These are phyloP conservation scores for Wasmannia auropunctata DNA, from an alignment of 1,140 invertebrate genomes.

Conservation along the genomic window DNA sequence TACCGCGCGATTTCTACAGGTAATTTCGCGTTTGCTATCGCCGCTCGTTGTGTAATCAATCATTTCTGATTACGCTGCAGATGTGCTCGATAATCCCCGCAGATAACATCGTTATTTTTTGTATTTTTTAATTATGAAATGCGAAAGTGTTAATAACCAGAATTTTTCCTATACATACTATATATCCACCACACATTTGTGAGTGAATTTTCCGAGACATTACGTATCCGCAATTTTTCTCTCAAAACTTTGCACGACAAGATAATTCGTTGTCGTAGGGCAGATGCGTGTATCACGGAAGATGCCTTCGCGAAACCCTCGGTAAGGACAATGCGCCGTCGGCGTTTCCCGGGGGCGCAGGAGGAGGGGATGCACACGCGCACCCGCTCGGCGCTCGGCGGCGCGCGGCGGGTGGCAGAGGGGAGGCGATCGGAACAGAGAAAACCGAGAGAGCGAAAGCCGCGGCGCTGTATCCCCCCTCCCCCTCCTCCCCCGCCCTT, in stretches of 20 bases:
- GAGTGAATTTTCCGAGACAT: neutral
- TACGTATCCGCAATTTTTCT: neutral
- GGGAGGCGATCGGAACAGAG: constrained; percentile 34
- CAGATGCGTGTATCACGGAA: constrained; percentile 16
- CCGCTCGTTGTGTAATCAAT: neutral
- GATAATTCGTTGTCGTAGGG: neutral
- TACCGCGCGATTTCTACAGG: neutral
- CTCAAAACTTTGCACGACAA: neutral
- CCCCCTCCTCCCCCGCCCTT: neutral
- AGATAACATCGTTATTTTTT: neutral
- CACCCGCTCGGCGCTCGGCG: constrained; percentile 7
- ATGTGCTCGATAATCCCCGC: neutral
- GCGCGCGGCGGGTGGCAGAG: neutral
- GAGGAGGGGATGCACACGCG: constrained; percentile 48
- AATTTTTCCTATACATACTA: neutral
- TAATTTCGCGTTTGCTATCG: neutral
- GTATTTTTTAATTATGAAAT: neutral
- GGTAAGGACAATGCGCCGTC: constrained; percentile 65
- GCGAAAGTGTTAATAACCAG: neutral
- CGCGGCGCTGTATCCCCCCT: neutral
- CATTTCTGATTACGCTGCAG: neutral
- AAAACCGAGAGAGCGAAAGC: constrained; percentile 52
- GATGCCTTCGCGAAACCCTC: constrained; percentile 24
- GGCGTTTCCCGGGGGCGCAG: constrained; percentile 27
- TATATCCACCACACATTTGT: neutral